Evolutionary conservation across 2,888 invertebrate genomes (phyloP), one percentile per base, ranked within the genome.

Genomic region (Ochropleura plecta): DNA sequence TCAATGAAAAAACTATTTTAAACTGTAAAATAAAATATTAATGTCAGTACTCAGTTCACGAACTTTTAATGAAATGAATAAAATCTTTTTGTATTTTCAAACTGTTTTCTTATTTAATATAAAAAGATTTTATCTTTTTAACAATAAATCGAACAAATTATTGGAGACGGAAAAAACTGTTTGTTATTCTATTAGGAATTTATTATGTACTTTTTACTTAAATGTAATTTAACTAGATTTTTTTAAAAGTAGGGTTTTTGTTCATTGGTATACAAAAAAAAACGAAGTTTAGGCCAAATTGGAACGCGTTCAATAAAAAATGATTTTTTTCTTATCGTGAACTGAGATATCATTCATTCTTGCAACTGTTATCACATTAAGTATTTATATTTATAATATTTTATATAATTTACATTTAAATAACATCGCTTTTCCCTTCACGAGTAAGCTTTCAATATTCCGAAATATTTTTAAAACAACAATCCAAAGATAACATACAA

Each of bases 351-450:
- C 16, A 60, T 69, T 73, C 49, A 76, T 65, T 71, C 77, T 82
- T 78, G 66, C 75, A 83, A 70, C 63, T 71, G 78, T 83, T 88
- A 90, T 91, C 90, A 92, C 90, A 89, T 89, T 86, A 90, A 91
- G 49, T 84, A 77, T 79, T 76, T 59, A 69, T 81, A 84, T 72
- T 82, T 64, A 82, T 69, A 59, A 85, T 82, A 85, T 81, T 83
- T 87, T 85, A 85, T 88, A 90, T 88, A 88, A 82, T 90, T 90
- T 89, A 90, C 86, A 89, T 90, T 90, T 87, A 88, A 90, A 91
- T 88, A 92, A 91, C 90, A 87, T 85, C 80, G 88, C 86, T 86
- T 87, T 78, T 79, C 71, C 72, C 75, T 74, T 70, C 78, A 82
- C 71, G 80, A 81, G 73, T 82, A 79, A 84, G 77, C 84, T 69